These are phyloP conservation scores for Drosophila infuscata DNA, from an alignment of 2,888 invertebrate species.

Conservation along the genomic window DNA sequence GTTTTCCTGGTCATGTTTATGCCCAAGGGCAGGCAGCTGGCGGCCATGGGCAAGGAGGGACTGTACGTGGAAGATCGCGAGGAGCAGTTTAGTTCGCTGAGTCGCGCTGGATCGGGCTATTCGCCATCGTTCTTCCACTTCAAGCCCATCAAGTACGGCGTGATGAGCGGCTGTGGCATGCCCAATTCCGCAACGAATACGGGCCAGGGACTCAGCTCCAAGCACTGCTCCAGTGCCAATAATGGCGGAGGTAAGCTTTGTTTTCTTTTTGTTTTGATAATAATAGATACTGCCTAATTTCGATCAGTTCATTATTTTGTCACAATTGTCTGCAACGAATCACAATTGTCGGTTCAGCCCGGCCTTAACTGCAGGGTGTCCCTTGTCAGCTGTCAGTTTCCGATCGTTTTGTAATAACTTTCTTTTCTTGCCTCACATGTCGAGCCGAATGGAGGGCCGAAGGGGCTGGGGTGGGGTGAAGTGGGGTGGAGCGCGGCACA, in stretches of 20 bases:
- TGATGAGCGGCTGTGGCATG: constrained; percentile 87
- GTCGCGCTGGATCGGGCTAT: constrained; percentile 92
- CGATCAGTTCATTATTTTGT: constrained; percentile 25
- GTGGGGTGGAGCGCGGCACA: neutral
- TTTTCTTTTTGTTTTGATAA: neutral
- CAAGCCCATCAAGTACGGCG: constrained; percentile 93
- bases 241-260: constrained; percentile 82
- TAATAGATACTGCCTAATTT: neutral
- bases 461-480: neutral
- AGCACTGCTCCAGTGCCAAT: constrained; percentile 85
- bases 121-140: constrained; percentile 97
- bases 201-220: constrained; percentile 85
- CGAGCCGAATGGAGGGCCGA: constrained; percentile 9
- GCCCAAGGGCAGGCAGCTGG: constrained; percentile 95
- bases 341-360: constrained; percentile 27
- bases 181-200: constrained; percentile 84
- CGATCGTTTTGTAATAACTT: constrained; percentile 74
- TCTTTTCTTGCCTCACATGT: constrained; percentile 72
- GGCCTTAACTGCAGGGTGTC: constrained; percentile 40
- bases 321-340: constrained; percentile 54
- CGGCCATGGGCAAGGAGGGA: constrained; percentile 96
- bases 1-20: constrained; percentile 97
- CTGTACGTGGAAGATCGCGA: constrained; percentile 93
- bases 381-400: constrained; percentile 70
- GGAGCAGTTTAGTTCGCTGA: constrained; percentile 92